Percentiles rank a stretch among this genome's conserved stretches.
phyloP scores from a whole-genome alignment of 2,888 invertebrate genomes.

The Agriopis leucophaearia region DNA sequence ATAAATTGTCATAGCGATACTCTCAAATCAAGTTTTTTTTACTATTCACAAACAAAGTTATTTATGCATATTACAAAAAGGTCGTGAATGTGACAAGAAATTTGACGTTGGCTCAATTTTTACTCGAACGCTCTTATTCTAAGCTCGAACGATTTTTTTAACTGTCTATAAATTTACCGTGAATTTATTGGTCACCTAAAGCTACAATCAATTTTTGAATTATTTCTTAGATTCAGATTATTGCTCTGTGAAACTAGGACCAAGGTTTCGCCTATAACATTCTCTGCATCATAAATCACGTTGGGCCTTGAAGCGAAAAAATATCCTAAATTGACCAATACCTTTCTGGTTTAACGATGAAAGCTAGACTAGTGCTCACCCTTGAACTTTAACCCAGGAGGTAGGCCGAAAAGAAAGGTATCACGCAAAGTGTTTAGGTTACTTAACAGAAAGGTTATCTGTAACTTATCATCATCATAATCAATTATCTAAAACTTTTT shows the following conservation, averaged over 20 bases:
- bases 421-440: slow-evolving; percentile 25
- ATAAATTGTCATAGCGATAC: no score
- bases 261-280: slow-evolving; percentile 12
- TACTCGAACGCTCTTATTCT: no score
- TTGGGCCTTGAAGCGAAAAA: slow-evolving; percentile 43
- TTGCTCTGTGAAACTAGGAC: slow-evolving; percentile 11
- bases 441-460: slow-evolving; percentile 5
- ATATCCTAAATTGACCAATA: slow-evolving; percentile 27
- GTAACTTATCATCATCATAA: slow-evolving; percentile 18
- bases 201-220: neutral
- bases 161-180: no score
- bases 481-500: neutral
- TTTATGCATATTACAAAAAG: no score
- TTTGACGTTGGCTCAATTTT: no score
- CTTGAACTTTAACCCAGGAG: slow-evolving; percentile 44
- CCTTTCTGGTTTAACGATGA: slow-evolving; percentile 33
- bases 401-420: slow-evolving; percentile 22
- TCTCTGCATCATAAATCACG: slow-evolving; percentile 43
- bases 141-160: no score
- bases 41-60: no score
- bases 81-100: no score
- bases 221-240: slow-evolving; percentile 32
- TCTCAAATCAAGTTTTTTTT: no score
- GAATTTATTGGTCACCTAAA: neutral
- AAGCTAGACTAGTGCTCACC: slow-evolving; percentile 34